Conservation (phyloP, 2,113 vertebrate genomes). For the Rutilus rutilus region DNA sequence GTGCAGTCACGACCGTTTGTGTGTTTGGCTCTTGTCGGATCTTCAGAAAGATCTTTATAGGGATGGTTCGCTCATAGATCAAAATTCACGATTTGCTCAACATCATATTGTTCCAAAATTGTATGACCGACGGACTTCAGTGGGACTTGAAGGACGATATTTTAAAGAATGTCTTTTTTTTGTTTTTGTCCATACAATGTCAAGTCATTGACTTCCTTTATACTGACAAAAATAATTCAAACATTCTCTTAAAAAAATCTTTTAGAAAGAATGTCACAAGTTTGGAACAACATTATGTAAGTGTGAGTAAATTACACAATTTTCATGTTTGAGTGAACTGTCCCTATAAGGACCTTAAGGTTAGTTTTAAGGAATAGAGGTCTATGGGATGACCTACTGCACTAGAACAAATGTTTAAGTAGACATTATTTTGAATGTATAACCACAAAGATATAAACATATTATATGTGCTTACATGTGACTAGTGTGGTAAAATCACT, state of each 20-base stretch:
- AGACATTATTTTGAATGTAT: not conserved
- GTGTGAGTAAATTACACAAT: not conserved
- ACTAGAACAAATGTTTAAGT: not conserved
- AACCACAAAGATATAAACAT: not conserved
- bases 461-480: not conserved
- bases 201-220: not conserved
- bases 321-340: not conserved
- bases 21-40: not conserved
- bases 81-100: not conserved
- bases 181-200: not conserved
- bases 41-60: not conserved
- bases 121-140: not conserved
- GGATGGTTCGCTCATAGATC: not conserved
- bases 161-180: not conserved
- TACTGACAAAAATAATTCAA: not conserved
- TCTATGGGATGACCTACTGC: not conserved
- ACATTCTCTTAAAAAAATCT: not conserved
- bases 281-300: not conserved
- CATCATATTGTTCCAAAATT: not conserved
- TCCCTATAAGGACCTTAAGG: not conserved
- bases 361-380: not conserved
- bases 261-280: not conserved
- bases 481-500: not conserved
- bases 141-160: not conserved
- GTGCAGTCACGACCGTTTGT: not conserved